Conservation (phyloP, 2,888 invertebrate genomes). For the Pseudeuparius sepicola region DNA sequence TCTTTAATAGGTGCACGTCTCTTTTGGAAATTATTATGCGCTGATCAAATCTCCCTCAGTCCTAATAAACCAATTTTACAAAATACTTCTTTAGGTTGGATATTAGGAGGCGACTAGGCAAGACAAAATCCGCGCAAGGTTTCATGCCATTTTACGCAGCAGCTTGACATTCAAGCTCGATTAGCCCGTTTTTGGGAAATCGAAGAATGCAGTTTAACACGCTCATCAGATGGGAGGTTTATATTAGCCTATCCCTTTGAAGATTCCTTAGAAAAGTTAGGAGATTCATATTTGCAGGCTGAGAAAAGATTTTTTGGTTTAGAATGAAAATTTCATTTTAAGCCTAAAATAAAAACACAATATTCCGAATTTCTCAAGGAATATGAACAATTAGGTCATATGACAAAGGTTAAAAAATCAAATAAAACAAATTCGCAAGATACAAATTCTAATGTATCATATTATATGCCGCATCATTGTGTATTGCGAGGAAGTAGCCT, state of each 20-base stretch:
- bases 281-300: conserved; percentile 14
- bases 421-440: too few species aligned
- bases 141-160: too few species aligned
- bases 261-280: conserved; percentile 10
- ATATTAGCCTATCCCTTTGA: conserved; percentile 15
- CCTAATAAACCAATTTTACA: conserved; percentile 10
- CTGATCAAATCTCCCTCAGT: conserved; percentile 8
- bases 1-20: conserved; percentile 15
- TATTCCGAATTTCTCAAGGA: conserved; percentile 14
- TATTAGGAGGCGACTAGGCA: conserved; percentile 13
- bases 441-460: too few species aligned
- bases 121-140: too few species aligned
- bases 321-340: conserved; percentile 9
- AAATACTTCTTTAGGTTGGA: conserved; percentile 15
- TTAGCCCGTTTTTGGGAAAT: conserved; percentile 16
- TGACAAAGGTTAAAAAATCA: conserved; percentile 15
- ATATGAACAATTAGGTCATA: conserved; percentile 15
- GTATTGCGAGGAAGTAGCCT: too few species aligned
- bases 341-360: conserved; percentile 5
- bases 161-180: too few species aligned
- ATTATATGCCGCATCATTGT: too few species aligned
- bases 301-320: conserved; percentile 13
- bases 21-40: conserved; percentile 12
- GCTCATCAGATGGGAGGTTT: conserved; percentile 13
- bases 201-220: too few species aligned